A percentile compares a stretch with the other conserved stretches of the same genome.
phyloP scores from a whole-genome alignment of 2,888 invertebrate genomes.

The Ptilodon capucinus region DNA sequence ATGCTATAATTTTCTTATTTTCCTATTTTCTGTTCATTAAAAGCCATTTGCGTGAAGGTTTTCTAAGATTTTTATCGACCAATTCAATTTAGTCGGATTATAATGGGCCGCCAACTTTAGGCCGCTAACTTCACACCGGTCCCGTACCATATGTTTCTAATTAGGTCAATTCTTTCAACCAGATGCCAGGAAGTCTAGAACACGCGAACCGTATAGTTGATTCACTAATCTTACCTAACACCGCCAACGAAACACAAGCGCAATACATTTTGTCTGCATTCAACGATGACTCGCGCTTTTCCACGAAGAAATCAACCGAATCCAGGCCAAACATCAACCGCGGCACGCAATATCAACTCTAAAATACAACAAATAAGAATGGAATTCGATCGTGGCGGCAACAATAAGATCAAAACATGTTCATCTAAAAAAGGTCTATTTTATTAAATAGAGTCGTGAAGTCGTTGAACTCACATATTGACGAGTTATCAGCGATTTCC shows the following conservation, averaged over 20 bases:
- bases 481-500: constrained; percentile 42
- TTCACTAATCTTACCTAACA: constrained; percentile 27
- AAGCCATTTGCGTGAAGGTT: no score
- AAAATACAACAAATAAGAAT: constrained; percentile 31
- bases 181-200: constrained; percentile 3
- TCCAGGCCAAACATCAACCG: constrained; percentile 48
- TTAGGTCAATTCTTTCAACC: not conserved
- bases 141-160: not conserved
- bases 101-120: no score
- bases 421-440: constrained; percentile 55
- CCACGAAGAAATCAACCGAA: constrained; percentile 64
- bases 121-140: no score
- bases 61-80: no score
- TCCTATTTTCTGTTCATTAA: no score
- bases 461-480: constrained; percentile 52
- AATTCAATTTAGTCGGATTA: no score
- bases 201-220: constrained; percentile 8
- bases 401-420: constrained; percentile 59
- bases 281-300: constrained; percentile 50
- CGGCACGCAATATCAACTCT: constrained; percentile 40
- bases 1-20: no score
- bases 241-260: constrained; percentile 25
- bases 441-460: constrained; percentile 58
- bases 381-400: constrained; percentile 28
- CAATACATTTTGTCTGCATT: constrained; percentile 44